Base-by-base conservation (phyloP, 2,888 invertebrate genomes). In the Platycheirus albimanus region DNA sequence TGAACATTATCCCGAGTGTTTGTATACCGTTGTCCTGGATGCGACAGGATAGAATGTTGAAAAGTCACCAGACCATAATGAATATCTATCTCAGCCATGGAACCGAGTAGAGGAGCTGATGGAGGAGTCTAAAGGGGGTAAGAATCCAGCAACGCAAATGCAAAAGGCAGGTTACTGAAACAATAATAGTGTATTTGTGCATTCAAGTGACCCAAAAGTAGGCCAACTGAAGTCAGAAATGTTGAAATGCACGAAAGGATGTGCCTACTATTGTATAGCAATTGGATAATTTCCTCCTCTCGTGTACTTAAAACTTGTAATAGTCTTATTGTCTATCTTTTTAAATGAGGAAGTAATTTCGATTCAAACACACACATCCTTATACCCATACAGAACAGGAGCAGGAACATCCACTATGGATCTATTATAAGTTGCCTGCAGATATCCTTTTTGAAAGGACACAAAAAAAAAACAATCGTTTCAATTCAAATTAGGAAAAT, bases 201-300 rank as follows among this genome's bases (percentile, higher is more conserved):
- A 61, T 58, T 70, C 45, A 58, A 80, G 80, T 76, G 71, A 76
- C 54, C 81, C 72, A 43, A 83, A 83, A 69, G 33, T 83, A 77
- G 83, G 83, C 66, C 83, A 72, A 67, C 49, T 19, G 61, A 61
- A 66, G 66, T 56, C 58, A 70, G 69, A 19, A 24, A 38, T 51
- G 41, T 38, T 8, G 47, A 61, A n/a, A 49, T n/a, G 6, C 51
- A 52, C 41, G 45, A 45, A 49, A 81, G 64, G 78, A 71, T 63
- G 33, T 67, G 41, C 43, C 17, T 17, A 33, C 51, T 47, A 72
- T 78, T 72, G 72, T 78, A 69, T 45, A 63, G 72, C 78, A 78
- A 83, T 83, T 83, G 83, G 78, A 69, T 78, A 83, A 83, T 83
- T 83, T 83, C 72, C 78, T n/a, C n/a, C n/a, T n/a, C n/a, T 64